Conservation (phyloP, 2,797 vertebrate genomes). For the Nasua narica region DNA sequence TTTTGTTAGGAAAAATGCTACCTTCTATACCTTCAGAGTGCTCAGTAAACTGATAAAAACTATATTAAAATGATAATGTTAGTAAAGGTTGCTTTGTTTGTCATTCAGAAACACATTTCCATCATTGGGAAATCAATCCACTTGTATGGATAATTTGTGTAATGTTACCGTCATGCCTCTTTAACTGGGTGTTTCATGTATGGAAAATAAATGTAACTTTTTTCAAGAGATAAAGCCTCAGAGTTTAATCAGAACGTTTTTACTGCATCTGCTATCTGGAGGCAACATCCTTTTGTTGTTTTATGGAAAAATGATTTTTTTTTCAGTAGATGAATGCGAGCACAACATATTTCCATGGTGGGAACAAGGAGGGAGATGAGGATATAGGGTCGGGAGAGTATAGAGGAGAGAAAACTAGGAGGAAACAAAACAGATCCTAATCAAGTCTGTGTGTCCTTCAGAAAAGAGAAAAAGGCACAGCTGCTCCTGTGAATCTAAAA, state of each 20-base stretch:
- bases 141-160: neutral
- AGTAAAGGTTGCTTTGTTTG: neutral
- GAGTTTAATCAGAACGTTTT: neutral
- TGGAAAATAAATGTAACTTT: neutral
- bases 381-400: neutral
- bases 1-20: neutral
- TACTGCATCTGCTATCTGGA: neutral
- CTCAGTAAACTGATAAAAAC: neutral
- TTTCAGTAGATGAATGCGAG: neutral
- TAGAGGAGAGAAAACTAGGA: neutral
- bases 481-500: conserved; percentile 36
- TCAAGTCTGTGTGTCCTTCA: neutral
- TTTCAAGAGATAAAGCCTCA: neutral
- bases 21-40: neutral
- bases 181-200: neutral
- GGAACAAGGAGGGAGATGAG: neutral
- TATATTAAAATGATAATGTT: neutral
- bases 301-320: neutral
- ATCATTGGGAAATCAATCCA: neutral
- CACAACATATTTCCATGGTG: neutral
- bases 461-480: neutral
- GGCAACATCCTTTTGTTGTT: neutral
- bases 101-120: neutral
- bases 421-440: neutral
- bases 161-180: neutral